Conservation (phyloP, 2,113 vertebrate genomes). For the Archocentrus centrarchus region DNA sequence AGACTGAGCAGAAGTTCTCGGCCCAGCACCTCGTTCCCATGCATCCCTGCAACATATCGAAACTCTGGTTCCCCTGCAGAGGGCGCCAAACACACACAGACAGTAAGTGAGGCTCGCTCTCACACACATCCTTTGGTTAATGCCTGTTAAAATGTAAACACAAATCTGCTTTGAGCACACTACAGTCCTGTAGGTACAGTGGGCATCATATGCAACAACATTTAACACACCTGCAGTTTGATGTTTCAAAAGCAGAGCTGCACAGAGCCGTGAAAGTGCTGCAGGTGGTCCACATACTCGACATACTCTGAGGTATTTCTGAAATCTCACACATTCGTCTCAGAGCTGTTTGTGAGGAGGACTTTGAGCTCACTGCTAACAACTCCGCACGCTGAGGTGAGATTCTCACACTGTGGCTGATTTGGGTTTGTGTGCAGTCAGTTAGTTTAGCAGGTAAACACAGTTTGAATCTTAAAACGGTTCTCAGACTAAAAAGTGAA, state of each 20-base stretch:
- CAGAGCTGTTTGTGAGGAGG: conserved; percentile 7
- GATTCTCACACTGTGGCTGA: not conserved
- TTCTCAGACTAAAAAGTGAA: not conserved
- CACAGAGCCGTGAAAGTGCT: not conserved
- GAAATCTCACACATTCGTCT: conserved; percentile 70
- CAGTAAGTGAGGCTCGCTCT: not conserved
- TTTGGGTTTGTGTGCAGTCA: not conserved
- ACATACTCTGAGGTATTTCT: conserved; percentile 38
- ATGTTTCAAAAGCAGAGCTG: not conserved
- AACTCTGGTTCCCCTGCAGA: conserved; percentile 92
- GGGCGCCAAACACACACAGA: conserved; percentile 27
- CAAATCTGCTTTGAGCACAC: not conserved
- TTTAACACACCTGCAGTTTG: not conserved
- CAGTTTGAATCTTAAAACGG: not conserved
- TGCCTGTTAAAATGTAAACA: not conserved
- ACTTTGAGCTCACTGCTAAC: not conserved
- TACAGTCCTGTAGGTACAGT: not conserved
- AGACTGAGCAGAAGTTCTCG: conserved; percentile 91
- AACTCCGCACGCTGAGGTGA: not conserved
- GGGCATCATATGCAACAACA: not conserved
- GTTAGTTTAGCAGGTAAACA: not conserved
- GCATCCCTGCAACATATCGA: conserved; percentile 92
- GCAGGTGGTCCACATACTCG: conserved; percentile 11
- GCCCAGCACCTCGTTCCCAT: conserved; percentile 92
- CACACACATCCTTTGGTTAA: not conserved